Conservation (phyloP, 2,888 invertebrate species). For the Cephus pulcher region DNA sequence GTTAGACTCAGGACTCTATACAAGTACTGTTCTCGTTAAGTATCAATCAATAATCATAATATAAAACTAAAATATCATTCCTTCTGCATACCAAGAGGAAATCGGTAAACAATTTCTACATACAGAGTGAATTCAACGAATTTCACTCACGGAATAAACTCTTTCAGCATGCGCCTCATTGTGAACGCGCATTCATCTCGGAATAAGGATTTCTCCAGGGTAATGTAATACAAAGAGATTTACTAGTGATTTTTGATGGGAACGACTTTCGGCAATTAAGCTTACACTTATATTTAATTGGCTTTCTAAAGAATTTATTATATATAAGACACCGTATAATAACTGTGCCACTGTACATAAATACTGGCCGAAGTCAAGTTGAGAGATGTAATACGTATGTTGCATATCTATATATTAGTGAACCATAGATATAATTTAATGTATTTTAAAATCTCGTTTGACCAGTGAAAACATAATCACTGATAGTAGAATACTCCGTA, state of each 20-base stretch:
- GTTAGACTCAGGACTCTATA: no score
- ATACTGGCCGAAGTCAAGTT: no score
- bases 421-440: no score
- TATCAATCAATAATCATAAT: no score
- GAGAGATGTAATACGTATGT: no score
- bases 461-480: no score
- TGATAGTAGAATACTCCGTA: no score
- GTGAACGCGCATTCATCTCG: neutral
- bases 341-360: no score
- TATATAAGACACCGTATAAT: no score
- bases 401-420: no score
- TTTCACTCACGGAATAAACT: neutral
- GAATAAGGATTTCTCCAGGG: neutral
- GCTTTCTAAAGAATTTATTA: neutral
- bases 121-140: neutral
- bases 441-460: no score
- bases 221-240: neutral
- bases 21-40: no score
- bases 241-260: neutral
- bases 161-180: neutral
- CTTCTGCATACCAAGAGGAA: neutral
- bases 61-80: neutral
- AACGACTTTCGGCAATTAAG: neutral
- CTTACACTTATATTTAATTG: neutral
- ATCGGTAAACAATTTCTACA: neutral